Base-by-base conservation (phyloP, 2,797 vertebrate species). In the Pangasius sanitwongsei region DNA sequence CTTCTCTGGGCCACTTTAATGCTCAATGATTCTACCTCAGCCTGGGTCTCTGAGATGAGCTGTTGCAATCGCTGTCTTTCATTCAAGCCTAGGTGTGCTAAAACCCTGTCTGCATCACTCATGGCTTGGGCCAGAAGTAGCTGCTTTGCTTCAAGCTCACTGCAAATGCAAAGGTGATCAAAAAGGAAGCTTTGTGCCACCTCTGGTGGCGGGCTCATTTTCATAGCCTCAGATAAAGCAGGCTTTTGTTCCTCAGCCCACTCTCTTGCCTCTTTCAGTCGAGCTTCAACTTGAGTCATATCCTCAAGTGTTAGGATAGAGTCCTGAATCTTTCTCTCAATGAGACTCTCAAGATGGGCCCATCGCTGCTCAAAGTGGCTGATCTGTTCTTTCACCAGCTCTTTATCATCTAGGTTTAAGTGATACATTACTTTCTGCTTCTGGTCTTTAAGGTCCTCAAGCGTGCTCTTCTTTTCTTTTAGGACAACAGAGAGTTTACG, bases 201-300 rank as follows among this genome's bases (percentile, higher is more conserved):
- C 80, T 98, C 98, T 0, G 98, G 97, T 0, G 98, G 97, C 9
- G 98, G 98, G 87, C 97, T 99, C 92, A 97, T 96, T 93, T 97
- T 97, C 90, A 99, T 94, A 4, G 96, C 96, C 87, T 98, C 97
- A 20, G 96, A 96, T 0, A 99, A 91, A 80, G 92, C 93, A 15
- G 97, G 97, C 6, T 96, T 96, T 86, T 99, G 98, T 87, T 98
- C 98, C 91, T 98, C 97, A 9, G 97, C 97, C 98, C 98, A 99
- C 89, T 98, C 97, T 90, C 96, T 96, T 61, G 99, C 95, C 85
- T 99, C 98, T 90, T 95, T 97, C 87, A 99, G 94, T 90, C 92
- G 96, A 70, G 96, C 95, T 93, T 97, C 96, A 0, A 99, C 96
- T 70, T 96, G 94, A 23, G 90, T 93, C 80, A 99, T 92, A 87